Evolutionary conservation across 1,140 invertebrate genomes (phyloP), one percentile per base, ranked within the genome.

Genomic region (Tetramorium alpestre): DNA sequence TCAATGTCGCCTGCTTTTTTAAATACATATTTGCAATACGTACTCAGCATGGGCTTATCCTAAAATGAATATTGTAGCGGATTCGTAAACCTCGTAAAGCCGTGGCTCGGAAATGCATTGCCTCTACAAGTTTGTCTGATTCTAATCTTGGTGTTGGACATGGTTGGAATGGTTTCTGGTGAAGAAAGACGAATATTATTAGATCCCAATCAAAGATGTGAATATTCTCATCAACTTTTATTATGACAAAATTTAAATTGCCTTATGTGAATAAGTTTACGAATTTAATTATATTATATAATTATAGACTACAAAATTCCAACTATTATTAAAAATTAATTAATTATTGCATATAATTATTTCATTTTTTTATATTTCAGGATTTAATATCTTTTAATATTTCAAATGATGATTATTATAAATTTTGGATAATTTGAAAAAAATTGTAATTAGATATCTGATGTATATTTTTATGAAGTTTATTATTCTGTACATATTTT

Each of bases 21-120:
- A 4, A 49, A 60, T 77, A 44, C 41, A 22, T 41, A 49, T 75
- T n/a, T 4, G 67, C 65, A 28, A n/a, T 44, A 33, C 33, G 33
- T 69, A 81, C 22, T 56, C 58, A 28, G 78, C 80, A 84, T 84
- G 80, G 38, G 54, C 56, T 75, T 33, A 33, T 33, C 28, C 3
- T 33, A 33, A 33, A 33, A 33, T 33, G 33, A 0, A 33, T 33
- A 33, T 0, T 33, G 33, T 33, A 33, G 3, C 33, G 33, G 33
- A 33, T 33, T 33, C 33, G 33, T 33, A 33, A 33, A 33, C 33
- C 33, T 33, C 33, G 33, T 33, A 33, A 33, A 33, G 33, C 33
- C 33, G 3, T 33, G 80, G 69, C 67, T 84, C 44, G 54, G 54
- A 62, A 60, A 76, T 16, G 70, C 49, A 28, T 11, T 41, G 0